Evolutionary conservation across 2,888 invertebrate genomes (phyloP).

Genomic region (Epistrophe grossulariae): DNA sequence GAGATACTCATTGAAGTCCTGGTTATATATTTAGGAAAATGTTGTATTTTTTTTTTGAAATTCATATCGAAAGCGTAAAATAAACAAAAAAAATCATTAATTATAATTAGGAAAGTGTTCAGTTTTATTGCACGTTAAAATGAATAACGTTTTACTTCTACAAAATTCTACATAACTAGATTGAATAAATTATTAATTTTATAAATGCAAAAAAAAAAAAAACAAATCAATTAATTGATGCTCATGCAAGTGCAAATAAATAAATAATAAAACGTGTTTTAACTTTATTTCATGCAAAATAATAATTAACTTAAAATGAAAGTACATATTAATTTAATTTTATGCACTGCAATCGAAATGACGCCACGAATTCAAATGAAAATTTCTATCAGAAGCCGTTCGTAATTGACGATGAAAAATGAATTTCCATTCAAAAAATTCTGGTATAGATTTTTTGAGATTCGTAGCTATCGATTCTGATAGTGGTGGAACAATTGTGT

Average conservation of each 20-base stretch:
- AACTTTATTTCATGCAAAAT: constrained; percentile 56
- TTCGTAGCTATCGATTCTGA: neutral
- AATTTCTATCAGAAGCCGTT: neutral
- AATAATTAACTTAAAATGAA: constrained; percentile 38
- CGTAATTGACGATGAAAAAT: neutral
- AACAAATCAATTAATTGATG: constrained; percentile 28
- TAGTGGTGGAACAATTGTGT: neutral
- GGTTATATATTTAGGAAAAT: constrained; percentile 75
- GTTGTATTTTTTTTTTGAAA: constrained; percentile 48
- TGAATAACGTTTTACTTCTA: constrained; percentile 39
- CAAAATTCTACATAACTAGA: constrained; percentile 16
- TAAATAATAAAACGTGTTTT: neutral
- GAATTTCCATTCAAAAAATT: neutral
- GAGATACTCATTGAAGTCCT: constrained; percentile 84
- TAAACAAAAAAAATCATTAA: constrained; percentile 61
- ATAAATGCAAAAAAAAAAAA: constrained; percentile 25
- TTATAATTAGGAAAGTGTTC: constrained; percentile 56
- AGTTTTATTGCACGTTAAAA: constrained; percentile 38
- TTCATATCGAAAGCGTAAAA: constrained; percentile 72
- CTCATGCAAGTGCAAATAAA: constrained; percentile 69
- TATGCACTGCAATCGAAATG: neutral
- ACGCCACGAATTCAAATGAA: neutral
- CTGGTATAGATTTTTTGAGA: neutral
- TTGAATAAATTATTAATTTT: constrained; percentile 6
- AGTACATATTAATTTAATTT: neutral